A percentile compares a stretch with the other conserved stretches of the same genome.
Evolutionary conservation across 2,113 vertebrate genomes (phyloP).

Genomic region (Sialia sialis): DNA sequence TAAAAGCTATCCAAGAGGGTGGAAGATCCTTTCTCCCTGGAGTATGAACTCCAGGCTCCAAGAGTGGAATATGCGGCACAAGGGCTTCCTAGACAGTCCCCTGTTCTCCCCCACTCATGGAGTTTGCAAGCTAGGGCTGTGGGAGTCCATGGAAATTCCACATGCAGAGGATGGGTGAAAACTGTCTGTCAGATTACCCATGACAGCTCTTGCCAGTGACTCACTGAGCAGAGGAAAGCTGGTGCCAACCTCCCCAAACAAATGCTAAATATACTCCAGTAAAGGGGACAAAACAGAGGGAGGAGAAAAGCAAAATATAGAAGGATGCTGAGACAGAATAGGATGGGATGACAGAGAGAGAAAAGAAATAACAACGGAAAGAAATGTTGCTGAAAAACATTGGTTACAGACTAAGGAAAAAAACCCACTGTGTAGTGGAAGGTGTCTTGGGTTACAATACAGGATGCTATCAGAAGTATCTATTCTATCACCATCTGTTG

Average conservation of each 20-base stretch:
- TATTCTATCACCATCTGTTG: too few relatives aligned
- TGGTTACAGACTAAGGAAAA: not conserved
- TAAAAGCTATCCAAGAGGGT: not conserved
- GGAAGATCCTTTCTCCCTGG: not conserved
- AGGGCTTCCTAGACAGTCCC: not conserved
- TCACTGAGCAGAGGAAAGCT: conserved; percentile 19
- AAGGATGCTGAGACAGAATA: not conserved
- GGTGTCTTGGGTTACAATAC: too few relatives aligned
- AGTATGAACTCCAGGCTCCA: not conserved
- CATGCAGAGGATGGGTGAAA: not conserved
- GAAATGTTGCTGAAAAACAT: not conserved
- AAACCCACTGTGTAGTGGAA: not conserved
- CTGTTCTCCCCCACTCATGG: not conserved
- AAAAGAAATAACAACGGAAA: not conserved
- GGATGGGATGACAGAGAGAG: not conserved
- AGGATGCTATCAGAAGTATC: too few relatives aligned
- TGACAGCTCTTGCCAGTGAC: conserved; percentile 20
- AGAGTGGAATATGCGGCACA: not conserved
- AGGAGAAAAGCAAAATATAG: conserved; percentile 31
- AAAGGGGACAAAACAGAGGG: not conserved
- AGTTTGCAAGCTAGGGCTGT: not conserved
- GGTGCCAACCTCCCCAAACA: conserved; percentile 18
- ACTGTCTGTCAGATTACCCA: conserved; percentile 16
- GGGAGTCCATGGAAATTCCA: not conserved
- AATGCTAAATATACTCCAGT: conserved; percentile 33